These are phyloP conservation scores for Drosophila affinis DNA, from an alignment of 2,888 invertebrate species.

Conservation along the genomic window DNA sequence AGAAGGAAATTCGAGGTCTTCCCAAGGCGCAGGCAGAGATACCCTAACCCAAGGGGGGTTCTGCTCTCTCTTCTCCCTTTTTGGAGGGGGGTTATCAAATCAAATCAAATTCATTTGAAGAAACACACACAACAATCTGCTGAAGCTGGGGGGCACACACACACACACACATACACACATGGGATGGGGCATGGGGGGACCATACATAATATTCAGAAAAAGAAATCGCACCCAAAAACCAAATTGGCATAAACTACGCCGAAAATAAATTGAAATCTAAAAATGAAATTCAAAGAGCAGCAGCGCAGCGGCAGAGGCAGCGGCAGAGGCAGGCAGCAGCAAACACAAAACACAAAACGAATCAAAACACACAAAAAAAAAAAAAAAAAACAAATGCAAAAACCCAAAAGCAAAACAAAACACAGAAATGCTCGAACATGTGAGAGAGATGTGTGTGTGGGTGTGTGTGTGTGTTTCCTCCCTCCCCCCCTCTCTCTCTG, in stretches of 20 bases:
- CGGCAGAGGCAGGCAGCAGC: neutral
- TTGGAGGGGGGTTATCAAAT: conserved; percentile 38
- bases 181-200: conserved; percentile 33
- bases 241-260: conserved; percentile 77
- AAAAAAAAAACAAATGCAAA: conserved; percentile 48
- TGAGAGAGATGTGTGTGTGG: conserved; percentile 8
- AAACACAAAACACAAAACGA: conserved; percentile 44
- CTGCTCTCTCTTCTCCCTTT: neutral
- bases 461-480: conserved; percentile 7
- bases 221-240: conserved; percentile 73
- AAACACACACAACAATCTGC: conserved; percentile 14
- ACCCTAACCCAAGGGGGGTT: neutral
- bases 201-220: conserved; percentile 73
- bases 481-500: neutral
- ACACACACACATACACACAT: conserved; percentile 27
- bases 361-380: conserved; percentile 43
- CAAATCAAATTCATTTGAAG: conserved; percentile 65
- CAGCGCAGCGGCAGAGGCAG: conserved; percentile 37
- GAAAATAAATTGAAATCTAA: conserved; percentile 77
- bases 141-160: neutral
- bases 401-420: conserved; percentile 22
- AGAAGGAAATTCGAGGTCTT: neutral
- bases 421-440: conserved; percentile 23
- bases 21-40: neutral
- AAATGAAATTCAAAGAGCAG: conserved; percentile 74